Evolutionary conservation across 2,797 vertebrate species (phyloP), one percentile per base, ranked within the genome.

Genomic region (Erethizon dorsatum): DNA sequence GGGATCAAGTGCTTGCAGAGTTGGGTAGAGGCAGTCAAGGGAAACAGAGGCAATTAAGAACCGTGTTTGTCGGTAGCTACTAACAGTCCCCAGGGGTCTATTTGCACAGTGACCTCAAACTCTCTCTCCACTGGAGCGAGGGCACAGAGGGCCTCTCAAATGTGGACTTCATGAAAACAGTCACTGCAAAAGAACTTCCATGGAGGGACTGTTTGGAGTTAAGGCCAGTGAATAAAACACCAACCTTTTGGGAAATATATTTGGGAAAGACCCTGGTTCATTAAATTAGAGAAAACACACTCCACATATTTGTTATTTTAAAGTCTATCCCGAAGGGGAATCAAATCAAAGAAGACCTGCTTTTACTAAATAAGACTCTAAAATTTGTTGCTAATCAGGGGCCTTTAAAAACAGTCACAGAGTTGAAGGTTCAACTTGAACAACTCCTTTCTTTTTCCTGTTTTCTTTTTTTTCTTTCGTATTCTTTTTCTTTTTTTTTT

Each of bases 281-380:
- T 83, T 93, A 92, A 91, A 93, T 94, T 15, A 92, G 93, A 98
- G 93, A 97, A 98, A 88, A 33, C 91, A 91, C 91, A 97, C 93
- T 97, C 65, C 93, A 83, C 93, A 75, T 75, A 5, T 97, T 97
- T 98, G 97, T 97, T 95, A 87, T 97, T 97, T 79, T 94, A 93
- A 98, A 95, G 96, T 94, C 26, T 97, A 63, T 97, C 94, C 92
- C 28, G 7, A 73, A 97, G 41, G 85, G 31, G 18, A 97, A 95
- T 88, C 63, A 92, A 52, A 97, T 96, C 86, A 96, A 95, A 97
- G 41, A 89, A 56, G 91, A 96, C 94, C 89, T 97, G 90, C 22
- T 96, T 93, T 97, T 63, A 83, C 97, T 98, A 94, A 98, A 95
- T 77, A 94, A 97, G 83, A 97, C 88, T 84, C 41, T 95, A 97